A percentile compares a stretch with the other conserved stretches of the same genome.
Evolutionary conservation across 2,797 vertebrate species (phyloP).

Genomic region (Remorina albescens): DNA sequence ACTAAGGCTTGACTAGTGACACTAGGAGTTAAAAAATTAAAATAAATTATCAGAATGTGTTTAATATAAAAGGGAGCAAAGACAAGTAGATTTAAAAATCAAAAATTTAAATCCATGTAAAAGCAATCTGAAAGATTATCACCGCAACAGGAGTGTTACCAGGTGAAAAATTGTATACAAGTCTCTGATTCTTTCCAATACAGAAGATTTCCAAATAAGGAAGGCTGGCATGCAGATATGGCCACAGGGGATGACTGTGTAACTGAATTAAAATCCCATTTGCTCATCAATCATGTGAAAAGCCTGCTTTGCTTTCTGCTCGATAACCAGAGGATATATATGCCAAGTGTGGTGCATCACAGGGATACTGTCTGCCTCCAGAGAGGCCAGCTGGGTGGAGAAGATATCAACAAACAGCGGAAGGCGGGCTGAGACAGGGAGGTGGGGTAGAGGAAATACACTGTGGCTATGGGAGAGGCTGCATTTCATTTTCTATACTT

Average conservation of each 20-base stretch:
- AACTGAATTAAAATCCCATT: constrained; percentile 84
- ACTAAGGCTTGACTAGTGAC: constrained; percentile 10
- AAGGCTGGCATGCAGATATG: constrained; percentile 71
- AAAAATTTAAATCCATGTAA: not conserved
- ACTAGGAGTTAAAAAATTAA: constrained; percentile 4
- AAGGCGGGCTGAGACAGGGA: constrained; percentile 42
- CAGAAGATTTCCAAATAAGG: constrained; percentile 67
- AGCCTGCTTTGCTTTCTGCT: constrained; percentile 72
- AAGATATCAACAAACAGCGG: constrained; percentile 74
- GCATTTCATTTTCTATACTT: constrained; percentile 43
- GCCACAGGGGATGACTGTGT: constrained; percentile 77
- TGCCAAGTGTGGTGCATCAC: constrained; percentile 68
- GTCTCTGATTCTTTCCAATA: constrained; percentile 63
- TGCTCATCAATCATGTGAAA: constrained; percentile 81
- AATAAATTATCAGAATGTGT: not conserved
- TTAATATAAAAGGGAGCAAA: not conserved
- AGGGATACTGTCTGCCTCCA: constrained; percentile 70
- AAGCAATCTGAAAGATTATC: constrained; percentile 44
- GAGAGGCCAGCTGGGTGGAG: constrained; percentile 74
- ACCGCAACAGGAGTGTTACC: constrained; percentile 20
- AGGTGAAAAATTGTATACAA: constrained; percentile 47
- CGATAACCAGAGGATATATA: constrained; percentile 72
- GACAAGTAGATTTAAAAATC: constrained; percentile 1
- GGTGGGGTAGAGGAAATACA: constrained; percentile 28
- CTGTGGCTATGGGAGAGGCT: constrained; percentile 23